phyloP scores from a whole-genome alignment of 2,797 vertebrate genomes.

The Catamblyrhynchus diadema region DNA sequence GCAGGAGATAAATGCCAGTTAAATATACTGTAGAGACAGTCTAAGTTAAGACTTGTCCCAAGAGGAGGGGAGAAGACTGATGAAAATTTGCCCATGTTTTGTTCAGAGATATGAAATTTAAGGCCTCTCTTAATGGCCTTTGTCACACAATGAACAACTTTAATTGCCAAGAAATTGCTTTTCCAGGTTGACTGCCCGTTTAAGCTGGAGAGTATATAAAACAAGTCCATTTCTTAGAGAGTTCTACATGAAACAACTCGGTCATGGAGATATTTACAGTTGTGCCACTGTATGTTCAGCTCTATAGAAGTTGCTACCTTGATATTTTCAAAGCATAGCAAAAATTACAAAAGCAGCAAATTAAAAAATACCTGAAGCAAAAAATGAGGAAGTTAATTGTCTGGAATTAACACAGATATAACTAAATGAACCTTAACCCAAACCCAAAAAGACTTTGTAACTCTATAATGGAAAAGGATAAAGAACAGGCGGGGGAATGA shows the following conservation, averaged over 20 bases:
- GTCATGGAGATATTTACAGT: background rate
- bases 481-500: background rate
- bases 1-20: background rate
- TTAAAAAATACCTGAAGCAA: constrained; percentile 21
- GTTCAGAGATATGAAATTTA: background rate
- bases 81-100: background rate
- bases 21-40: background rate
- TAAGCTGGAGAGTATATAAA: background rate
- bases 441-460: background rate
- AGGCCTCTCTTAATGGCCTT: background rate
- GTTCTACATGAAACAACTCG: background rate
- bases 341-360: background rate
- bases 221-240: background rate
- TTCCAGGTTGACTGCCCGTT: background rate
- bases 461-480: background rate
- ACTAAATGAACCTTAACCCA: background rate
- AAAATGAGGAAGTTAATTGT: constrained; percentile 3
- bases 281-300: background rate
- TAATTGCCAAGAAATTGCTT: constrained; percentile 18
- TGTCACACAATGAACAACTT: background rate
- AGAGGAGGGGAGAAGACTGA: background rate
- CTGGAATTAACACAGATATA: background rate
- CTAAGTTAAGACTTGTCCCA: background rate
- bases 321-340: background rate
- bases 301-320: background rate